Evolutionary conservation across 2,113 vertebrate genomes (phyloP).

Genomic region (Sturnira hondurensis): DNA sequence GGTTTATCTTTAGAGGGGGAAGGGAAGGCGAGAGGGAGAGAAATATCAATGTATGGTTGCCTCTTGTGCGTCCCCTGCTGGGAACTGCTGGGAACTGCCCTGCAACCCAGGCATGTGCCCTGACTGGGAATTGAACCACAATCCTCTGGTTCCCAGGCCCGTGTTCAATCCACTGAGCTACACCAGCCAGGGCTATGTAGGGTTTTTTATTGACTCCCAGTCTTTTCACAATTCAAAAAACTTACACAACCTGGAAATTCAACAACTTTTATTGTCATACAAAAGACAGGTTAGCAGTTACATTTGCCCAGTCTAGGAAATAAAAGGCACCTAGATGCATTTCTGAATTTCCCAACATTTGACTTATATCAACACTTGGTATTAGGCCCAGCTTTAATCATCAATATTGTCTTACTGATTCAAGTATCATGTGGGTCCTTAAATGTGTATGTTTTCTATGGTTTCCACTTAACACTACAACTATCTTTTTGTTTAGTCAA

Average conservation of each 20-base stretch:
- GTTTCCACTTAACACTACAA: slow-evolving; percentile 32
- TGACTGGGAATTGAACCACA: too few relatives aligned
- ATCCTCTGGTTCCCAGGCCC: too few relatives aligned
- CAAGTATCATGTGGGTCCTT: background rate
- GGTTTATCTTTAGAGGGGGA: too few relatives aligned
- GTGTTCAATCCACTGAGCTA: too few relatives aligned
- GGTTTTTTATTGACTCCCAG: background rate
- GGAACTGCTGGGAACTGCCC: too few relatives aligned
- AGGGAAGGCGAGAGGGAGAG: too few relatives aligned
- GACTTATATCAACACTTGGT: background rate
- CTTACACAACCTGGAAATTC: background rate
- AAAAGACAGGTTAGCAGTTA: background rate
- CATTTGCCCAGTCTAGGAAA: background rate
- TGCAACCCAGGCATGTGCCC: too few relatives aligned
- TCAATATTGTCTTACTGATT: background rate
- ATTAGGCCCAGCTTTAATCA: slow-evolving; percentile 11
- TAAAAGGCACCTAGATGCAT: background rate
- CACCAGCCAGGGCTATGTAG: too few relatives aligned
- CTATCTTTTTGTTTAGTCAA: slow-evolving; percentile 45
- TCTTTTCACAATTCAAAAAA: slow-evolving; percentile 37
- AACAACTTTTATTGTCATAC: background rate
- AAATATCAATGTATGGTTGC: too few relatives aligned
- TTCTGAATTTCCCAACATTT: slow-evolving; percentile 28
- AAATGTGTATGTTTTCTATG: background rate
- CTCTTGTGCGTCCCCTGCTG: too few relatives aligned